Evolutionary conservation across 1,140 invertebrate species (phyloP).

Genomic region (Neuroterus valhalla): DNA sequence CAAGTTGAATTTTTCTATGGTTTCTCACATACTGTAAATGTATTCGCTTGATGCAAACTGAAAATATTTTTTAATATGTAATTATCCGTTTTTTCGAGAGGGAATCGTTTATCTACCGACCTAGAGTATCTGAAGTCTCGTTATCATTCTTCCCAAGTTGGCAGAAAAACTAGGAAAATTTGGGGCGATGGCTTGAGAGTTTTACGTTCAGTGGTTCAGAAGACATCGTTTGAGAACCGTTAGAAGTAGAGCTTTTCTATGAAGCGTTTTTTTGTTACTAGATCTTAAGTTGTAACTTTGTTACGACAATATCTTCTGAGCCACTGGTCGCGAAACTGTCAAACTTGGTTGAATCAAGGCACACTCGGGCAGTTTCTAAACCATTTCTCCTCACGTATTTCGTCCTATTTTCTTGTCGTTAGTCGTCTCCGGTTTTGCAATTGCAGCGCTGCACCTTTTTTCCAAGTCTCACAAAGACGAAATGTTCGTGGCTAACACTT

Average conservation of each 20-base stretch:
- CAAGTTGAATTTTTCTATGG: too few relatives aligned
- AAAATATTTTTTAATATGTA: too few relatives aligned
- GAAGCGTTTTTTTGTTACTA: not conserved
- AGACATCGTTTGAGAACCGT: not conserved
- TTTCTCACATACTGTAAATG: too few relatives aligned
- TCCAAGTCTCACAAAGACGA: not conserved
- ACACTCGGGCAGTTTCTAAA: slow-evolving; percentile 27
- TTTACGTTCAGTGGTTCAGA: slow-evolving; percentile 12
- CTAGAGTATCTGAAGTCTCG: not conserved
- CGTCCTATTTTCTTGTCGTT: slow-evolving; percentile 6
- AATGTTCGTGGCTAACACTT: not conserved
- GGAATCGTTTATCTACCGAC: not conserved
- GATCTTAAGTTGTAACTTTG: slow-evolving; percentile 20
- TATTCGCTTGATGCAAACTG: too few relatives aligned
- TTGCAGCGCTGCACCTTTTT: not conserved
- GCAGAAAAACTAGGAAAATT: not conserved
- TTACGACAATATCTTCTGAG: slow-evolving; percentile 30
- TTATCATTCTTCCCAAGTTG: slow-evolving; percentile 8
- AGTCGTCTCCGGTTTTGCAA: slow-evolving; percentile 28
- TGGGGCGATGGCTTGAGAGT: not conserved
- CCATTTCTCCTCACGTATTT: slow-evolving; percentile 19
- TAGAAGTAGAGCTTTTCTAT: not conserved
- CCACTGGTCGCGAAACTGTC: slow-evolving; percentile 25
- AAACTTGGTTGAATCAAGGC: slow-evolving; percentile 23
- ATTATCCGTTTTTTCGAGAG: too few relatives aligned